These are phyloP conservation scores for Crotalus tigris DNA, from an alignment of 2,113 vertebrate species.

Conservation along the genomic window DNA sequence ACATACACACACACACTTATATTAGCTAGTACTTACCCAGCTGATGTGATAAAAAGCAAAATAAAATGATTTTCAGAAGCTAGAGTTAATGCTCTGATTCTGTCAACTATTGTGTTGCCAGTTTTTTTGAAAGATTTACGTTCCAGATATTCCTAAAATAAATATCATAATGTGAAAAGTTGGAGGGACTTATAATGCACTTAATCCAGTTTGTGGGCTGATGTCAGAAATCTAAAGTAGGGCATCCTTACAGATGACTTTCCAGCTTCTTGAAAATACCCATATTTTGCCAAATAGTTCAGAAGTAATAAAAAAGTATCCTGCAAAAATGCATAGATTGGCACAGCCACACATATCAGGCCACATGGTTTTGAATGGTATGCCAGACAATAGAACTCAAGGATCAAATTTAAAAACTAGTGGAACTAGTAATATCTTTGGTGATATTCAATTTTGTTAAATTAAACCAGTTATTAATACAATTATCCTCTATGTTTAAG, in stretches of 20 bases:
- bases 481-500: neutral
- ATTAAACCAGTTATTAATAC: neutral
- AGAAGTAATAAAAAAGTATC: neutral
- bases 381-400: neutral
- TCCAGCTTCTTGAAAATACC: neutral
- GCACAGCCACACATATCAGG: neutral
- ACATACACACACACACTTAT: neutral
- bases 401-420: neutral
- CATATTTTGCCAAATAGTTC: neutral
- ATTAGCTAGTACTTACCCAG: too few relatives aligned
- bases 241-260: neutral
- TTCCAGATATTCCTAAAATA: neutral
- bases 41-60: too few relatives aligned
- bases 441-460: neutral
- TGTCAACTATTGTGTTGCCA: neutral
- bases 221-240: neutral
- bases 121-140: neutral
- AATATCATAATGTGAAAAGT: neutral
- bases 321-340: neutral
- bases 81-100: neutral
- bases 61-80: neutral
- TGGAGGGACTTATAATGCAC: neutral
- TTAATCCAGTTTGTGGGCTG: neutral
- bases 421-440: neutral
- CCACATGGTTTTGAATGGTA: neutral